These are phyloP conservation scores for Enhydra lutris DNA, from an alignment of 2,113 vertebrate species.

Conservation along the genomic window DNA sequence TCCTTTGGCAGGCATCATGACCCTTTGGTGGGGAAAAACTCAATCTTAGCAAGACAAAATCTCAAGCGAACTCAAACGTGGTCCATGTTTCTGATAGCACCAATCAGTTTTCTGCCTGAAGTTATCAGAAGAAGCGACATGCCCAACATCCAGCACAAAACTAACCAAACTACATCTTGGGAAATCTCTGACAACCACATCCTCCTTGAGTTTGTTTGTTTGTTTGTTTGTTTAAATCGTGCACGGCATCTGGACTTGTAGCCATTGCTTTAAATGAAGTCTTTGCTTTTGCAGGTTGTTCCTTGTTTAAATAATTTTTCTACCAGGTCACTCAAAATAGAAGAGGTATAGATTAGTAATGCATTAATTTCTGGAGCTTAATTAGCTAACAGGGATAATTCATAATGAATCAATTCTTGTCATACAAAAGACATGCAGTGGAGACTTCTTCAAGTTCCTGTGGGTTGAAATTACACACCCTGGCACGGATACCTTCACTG, in stretches of 20 bases:
- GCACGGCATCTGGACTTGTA: neutral
- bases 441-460: neutral
- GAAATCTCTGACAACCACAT: neutral
- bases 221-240: neutral
- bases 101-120: neutral
- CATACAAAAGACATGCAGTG: neutral
- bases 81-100: constrained; percentile 18
- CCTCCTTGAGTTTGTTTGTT: neutral
- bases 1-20: constrained; percentile 35
- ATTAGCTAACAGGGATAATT: neutral
- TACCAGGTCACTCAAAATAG: neutral
- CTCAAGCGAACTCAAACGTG: constrained; percentile 36
- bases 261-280: neutral
- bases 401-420: neutral
- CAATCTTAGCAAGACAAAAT: constrained; percentile 44
- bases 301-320: neutral
- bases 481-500: neutral
- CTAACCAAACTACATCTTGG: neutral
- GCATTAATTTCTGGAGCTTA: neutral
- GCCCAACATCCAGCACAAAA: neutral
- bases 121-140: neutral
- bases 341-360: neutral
- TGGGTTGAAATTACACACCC: neutral
- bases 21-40: constrained; percentile 42
- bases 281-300: neutral